Conservation (phyloP, 1,140 invertebrate genomes). For the Leguminivora glycinivorella region DNA sequence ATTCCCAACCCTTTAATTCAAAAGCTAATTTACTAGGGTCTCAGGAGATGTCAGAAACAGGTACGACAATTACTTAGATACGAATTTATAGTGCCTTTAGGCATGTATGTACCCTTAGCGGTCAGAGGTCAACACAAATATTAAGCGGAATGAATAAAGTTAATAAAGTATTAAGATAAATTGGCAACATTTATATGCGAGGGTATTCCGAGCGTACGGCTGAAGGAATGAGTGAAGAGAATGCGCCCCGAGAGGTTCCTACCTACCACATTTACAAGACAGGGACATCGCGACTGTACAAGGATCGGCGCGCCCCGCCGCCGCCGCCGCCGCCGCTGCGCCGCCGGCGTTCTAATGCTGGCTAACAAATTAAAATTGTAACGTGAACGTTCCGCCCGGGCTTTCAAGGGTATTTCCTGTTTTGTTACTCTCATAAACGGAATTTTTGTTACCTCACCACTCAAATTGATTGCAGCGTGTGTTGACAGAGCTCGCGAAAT, state of each 20-base stretch:
- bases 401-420: constrained; percentile 25
- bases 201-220: neutral
- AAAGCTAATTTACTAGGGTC: neutral
- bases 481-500: constrained; percentile 28
- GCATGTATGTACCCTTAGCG: neutral
- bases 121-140: neutral
- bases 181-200: neutral
- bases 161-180: neutral
- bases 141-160: neutral
- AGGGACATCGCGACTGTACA: constrained; percentile 11
- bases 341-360: constrained; percentile 3
- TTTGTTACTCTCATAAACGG: constrained; percentile 28
- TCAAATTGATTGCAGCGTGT: constrained; percentile 29
- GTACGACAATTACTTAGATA: neutral
- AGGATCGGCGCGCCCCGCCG: constrained; percentile 1
- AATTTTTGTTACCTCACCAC: constrained; percentile 24
- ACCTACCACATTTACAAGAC: constrained; percentile 14
- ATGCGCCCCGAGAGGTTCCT: constrained; percentile 2
- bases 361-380: constrained; percentile 27
- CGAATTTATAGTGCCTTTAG: neutral
- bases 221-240: constrained; percentile 10
- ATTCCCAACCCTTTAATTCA: constrained; percentile 37
- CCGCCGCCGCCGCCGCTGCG: too few relatives aligned
- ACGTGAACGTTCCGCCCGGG: constrained; percentile 20
- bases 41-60: neutral